Evolutionary conservation across 2,888 invertebrate species (phyloP).

Genomic region (Aphelenchoides bicaudatus): DNA sequence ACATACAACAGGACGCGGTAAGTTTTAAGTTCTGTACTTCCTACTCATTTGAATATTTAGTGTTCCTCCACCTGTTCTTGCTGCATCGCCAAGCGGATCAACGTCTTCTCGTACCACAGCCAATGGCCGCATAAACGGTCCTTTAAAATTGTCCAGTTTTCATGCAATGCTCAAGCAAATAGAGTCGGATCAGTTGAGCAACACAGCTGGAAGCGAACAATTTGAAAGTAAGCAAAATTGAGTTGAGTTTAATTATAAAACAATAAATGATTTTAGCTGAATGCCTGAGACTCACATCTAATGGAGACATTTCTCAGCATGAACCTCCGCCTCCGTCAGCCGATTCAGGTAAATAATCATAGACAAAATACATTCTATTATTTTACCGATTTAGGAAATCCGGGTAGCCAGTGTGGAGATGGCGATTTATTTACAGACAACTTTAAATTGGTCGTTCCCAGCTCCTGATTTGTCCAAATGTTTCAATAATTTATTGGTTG

Average conservation of each 20-base stretch:
- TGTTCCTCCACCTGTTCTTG: conserved; percentile 4
- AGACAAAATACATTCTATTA: too few species aligned
- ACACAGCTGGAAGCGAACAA: too few species aligned
- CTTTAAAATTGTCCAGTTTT: conserved; percentile 15
- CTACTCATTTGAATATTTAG: too few species aligned
- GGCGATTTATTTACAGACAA: conserved; percentile 54
- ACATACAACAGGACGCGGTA: conserved; percentile 9
- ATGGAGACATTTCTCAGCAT: conserved; percentile 9
- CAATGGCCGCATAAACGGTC: conserved; percentile 6
- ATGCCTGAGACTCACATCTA: background rate
- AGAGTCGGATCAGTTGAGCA: conserved; percentile 10
- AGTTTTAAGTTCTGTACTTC: too few species aligned
- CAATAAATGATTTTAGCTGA: conserved; percentile 3
- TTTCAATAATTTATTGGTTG: too few species aligned
- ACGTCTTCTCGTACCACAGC: background rate
- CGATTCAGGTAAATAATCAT: conserved; percentile 26
- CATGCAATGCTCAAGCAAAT: conserved; percentile 15
- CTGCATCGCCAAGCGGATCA: conserved; percentile 16
- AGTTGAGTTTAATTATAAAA: conserved; percentile 4
- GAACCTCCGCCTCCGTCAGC: conserved; percentile 40
- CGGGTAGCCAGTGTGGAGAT: conserved; percentile 28
- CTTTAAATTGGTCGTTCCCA: conserved; percentile 44
- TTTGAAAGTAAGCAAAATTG: conserved; percentile 13
- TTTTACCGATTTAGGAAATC: conserved; percentile 34
- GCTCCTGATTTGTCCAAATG: conserved; percentile 4